Evolutionary conservation across 2,888 invertebrate genomes (phyloP), one percentile per base, ranked within the genome.

Genomic region (Acronicta aceris): DNA sequence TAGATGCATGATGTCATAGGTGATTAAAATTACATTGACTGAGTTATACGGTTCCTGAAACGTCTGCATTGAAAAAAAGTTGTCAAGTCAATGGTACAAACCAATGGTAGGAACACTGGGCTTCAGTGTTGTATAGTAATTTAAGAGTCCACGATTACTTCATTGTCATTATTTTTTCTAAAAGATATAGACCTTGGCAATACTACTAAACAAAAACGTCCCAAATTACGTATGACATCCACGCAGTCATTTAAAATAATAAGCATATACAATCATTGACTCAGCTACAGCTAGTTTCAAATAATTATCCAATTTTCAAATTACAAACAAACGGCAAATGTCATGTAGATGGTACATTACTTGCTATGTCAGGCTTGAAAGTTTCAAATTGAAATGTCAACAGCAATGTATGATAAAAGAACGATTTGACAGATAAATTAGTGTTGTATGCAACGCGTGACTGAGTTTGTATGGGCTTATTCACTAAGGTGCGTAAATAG

Each of bases 401-500:
- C 55, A 57, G 62, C 50, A 55, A 60, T 62, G 60, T 42, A 56
- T 17, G 40, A 51, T 46, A 41, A 52, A 65, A 30, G 17, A 40
- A 41, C 42, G 40, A 65, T 65, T 52, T 71, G 63, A 61, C 62
- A 64, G 58, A 54, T 65, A 70, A 62, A 66, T 76, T 48, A 65
- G 65, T 71, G 54, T 63, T 54, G 38, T 46, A 45, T 54, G 78
- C 60, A 75, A 86, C 81, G 89, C 85, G 78, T 88, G 85, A 85
- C 79, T 85, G 83, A 72, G 53, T 77, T 67, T 70, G 71, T 76
- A 81, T 81, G 74, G 65, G 76, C 79, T 78, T 81, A 75, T 67
- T 74, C 65, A 64, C 65, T 41, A 58, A 78, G 75, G 80, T 78
- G 81, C 73, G 81, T 86, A 90, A 91, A 88, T 88, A 83, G 91